Evolutionary conservation across 2,888 invertebrate species (phyloP).

Genomic region (Erynnis tages): DNA sequence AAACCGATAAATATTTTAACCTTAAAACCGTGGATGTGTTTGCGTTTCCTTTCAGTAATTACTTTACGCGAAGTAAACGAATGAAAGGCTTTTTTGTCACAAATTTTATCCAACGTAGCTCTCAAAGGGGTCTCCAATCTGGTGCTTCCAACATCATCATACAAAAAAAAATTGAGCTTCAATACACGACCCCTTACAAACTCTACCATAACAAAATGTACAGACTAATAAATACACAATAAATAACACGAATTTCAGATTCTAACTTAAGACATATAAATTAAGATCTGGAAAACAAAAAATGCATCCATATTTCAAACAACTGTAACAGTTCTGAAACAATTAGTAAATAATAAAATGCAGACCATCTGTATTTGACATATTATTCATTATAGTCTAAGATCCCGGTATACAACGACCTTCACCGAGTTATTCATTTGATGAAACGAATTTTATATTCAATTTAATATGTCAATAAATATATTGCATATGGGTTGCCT

Average conservation of each 20-base stretch:
- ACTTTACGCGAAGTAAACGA: slow-evolving; percentile 2
- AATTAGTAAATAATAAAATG: slow-evolving; percentile 7
- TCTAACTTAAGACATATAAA: slow-evolving; percentile 44
- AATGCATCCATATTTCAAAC: slow-evolving; percentile 28
- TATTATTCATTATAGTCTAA: no score
- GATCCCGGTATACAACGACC: no score
- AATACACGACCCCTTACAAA: slow-evolving; percentile 13
- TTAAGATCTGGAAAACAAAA: slow-evolving; percentile 44
- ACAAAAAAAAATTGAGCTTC: no score
- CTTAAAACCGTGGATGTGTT: no score
- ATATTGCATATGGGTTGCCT: no score
- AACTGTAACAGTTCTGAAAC: neutral
- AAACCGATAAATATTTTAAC: no score
- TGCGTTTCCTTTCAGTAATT: no score
- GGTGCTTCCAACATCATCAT: neutral
- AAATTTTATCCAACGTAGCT: slow-evolving; percentile 12
- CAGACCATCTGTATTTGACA: neutral
- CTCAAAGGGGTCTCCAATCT: neutral
- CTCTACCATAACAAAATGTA: slow-evolving; percentile 8
- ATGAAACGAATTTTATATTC: no score
- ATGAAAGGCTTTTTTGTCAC: slow-evolving; percentile 2
- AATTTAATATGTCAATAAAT: no score
- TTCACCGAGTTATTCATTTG: no score
- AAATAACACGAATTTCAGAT: slow-evolving; percentile 39
- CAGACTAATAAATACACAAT: slow-evolving; percentile 31